Evolutionary conservation across 2,113 vertebrate genomes (phyloP).

Genomic region (Hiodon tergisus): DNA sequence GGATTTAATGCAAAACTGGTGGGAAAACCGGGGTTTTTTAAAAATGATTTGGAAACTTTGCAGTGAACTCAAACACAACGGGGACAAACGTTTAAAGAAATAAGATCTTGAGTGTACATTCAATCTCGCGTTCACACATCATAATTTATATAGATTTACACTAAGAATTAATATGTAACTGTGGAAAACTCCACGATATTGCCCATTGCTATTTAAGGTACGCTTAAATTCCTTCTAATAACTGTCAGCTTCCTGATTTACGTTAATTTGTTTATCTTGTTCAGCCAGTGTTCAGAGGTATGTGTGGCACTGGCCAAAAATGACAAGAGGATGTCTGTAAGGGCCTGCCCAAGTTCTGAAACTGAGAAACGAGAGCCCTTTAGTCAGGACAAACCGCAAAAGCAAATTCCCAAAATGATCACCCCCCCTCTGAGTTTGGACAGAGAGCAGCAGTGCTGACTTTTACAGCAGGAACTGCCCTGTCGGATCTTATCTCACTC

Average conservation of each 20-base stretch:
- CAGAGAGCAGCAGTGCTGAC: too few species aligned
- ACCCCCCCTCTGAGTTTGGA: too few species aligned
- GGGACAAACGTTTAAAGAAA: conserved; percentile 35
- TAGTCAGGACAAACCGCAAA: too few species aligned
- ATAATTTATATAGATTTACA: neutral
- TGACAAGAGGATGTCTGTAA: conserved; percentile 2
- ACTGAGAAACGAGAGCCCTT: too few species aligned
- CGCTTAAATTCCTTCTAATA: conserved; percentile 10
- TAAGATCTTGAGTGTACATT: neutral
- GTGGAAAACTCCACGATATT: conserved; percentile 28
- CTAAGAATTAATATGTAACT: neutral
- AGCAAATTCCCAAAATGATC: too few species aligned
- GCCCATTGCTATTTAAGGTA: conserved; percentile 10
- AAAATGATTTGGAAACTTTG: conserved; percentile 5
- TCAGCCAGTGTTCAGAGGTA: conserved; percentile 27
- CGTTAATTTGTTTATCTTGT: conserved; percentile 31
- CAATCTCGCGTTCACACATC: neutral
- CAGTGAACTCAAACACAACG: conserved; percentile 32
- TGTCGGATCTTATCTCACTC: too few species aligned
- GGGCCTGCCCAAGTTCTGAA: too few species aligned
- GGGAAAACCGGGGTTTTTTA: conserved; percentile 20
- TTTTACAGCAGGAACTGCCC: too few species aligned
- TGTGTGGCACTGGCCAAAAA: conserved; percentile 20
- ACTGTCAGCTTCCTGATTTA: conserved; percentile 14
- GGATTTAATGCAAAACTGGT: conserved; percentile 25